Evolutionary conservation across 2,888 invertebrate genomes (phyloP).

Genomic region (Drosophila demipolita): DNA sequence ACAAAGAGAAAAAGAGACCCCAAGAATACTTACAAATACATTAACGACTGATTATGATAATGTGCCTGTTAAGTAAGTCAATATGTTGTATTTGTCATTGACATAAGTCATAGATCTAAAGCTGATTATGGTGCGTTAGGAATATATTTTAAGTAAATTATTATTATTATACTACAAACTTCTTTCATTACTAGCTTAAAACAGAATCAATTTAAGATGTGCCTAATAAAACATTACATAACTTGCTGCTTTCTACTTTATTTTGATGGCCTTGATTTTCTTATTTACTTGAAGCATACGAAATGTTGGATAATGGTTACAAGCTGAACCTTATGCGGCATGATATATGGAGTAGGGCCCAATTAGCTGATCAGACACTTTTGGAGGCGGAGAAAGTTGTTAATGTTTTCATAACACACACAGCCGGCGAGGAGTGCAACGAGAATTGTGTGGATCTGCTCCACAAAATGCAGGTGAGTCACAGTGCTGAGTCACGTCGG

Average conservation of each 20-base stretch:
- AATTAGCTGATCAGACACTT: slow-evolving; percentile 40
- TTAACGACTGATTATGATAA: slow-evolving; percentile 8
- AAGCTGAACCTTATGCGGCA: slow-evolving; percentile 78
- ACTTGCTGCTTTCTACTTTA: neutral
- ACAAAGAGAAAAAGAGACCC: neutral
- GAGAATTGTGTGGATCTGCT: slow-evolving; percentile 83
- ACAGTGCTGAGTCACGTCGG: neutral
- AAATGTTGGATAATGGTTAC: slow-evolving; percentile 61
- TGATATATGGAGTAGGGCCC: slow-evolving; percentile 75
- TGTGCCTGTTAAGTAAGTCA: slow-evolving; percentile 23
- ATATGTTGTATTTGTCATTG: slow-evolving; percentile 2
- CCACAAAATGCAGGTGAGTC: slow-evolving; percentile 85
- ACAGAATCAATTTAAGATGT: neutral
- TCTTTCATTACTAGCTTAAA: neutral
- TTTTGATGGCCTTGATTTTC: neutral
- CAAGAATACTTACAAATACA: neutral
- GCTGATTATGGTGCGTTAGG: slow-evolving; percentile 2
- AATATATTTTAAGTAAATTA: slow-evolving; percentile 11
- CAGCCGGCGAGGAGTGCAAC: slow-evolving; percentile 84
- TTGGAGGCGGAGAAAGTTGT: slow-evolving; percentile 73
- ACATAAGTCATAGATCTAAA: neutral
- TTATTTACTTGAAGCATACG: slow-evolving; percentile 41
- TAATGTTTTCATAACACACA: slow-evolving; percentile 85
- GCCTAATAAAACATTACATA: neutral
- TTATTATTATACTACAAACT: neutral